A percentile compares a stretch with the other conserved stretches of the same genome.
These are phyloP conservation scores for Diaperis boleti DNA, from an alignment of 2,888 invertebrate species.

Conservation along the genomic window DNA sequence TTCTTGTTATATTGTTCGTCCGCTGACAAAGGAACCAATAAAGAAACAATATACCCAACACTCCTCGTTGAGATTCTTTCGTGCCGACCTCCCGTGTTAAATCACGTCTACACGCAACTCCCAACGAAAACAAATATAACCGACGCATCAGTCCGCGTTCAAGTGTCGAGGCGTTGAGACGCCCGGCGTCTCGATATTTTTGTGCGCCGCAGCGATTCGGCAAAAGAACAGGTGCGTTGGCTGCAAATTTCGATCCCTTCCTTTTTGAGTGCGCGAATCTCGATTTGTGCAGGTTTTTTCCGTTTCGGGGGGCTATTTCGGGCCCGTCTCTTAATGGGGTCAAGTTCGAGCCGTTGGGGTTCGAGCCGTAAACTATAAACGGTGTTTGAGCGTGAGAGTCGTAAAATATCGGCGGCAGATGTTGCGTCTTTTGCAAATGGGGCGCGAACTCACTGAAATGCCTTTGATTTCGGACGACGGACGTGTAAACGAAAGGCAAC, in stretches of 20 bases:
- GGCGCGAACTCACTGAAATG: slow-evolving; percentile 11
- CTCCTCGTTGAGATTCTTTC: too few relatives aligned
- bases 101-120: slow-evolving; percentile 32
- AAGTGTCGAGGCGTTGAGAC: slow-evolving; percentile 48
- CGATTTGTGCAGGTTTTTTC: background rate
- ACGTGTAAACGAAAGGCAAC: slow-evolving; percentile 11
- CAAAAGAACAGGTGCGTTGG: background rate
- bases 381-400: slow-evolving; percentile 22
- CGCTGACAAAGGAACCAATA: too few relatives aligned
- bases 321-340: slow-evolving; percentile 32
- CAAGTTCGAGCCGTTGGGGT: slow-evolving; percentile 29
- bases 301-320: slow-evolving; percentile 13
- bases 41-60: too few relatives aligned
- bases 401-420: slow-evolving; percentile 28
- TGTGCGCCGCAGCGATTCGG: slow-evolving; percentile 5
- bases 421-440: slow-evolving; percentile 20
- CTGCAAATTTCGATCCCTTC: too few relatives aligned
- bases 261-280: background rate
- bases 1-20: too few relatives aligned
- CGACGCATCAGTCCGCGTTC: slow-evolving; percentile 41
- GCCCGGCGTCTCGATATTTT: slow-evolving; percentile 47
- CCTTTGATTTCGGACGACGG: background rate
- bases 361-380: slow-evolving; percentile 18
- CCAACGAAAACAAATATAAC: slow-evolving; percentile 40
- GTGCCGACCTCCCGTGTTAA: slow-evolving; percentile 38